Base-by-base conservation (phyloP, 2,113 vertebrate species). In the Circaetus gallicus region DNA sequence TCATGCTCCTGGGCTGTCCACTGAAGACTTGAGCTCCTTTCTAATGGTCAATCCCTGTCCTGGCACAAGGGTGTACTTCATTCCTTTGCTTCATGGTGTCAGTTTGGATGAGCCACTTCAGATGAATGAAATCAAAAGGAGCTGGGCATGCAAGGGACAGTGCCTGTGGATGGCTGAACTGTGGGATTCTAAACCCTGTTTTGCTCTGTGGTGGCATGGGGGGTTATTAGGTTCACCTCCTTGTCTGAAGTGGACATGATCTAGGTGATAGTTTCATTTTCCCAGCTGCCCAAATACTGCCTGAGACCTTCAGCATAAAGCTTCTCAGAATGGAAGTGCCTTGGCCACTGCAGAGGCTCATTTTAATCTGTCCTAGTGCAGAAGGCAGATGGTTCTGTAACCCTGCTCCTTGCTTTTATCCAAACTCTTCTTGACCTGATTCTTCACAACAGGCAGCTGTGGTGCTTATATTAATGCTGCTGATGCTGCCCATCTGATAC, bases 1-100 rank as follows among this genome's bases (percentile, higher is more conserved):
- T 55, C 15, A 4, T 29, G 10, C 2, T 26, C 9, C 31, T 49
- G 21, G 25, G 9, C 34, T 26, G 20, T 15, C 13, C 43, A 22
- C 11, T 42, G 65, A 42, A 50, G 28, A 78, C 16, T 10, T 29
- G 31, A 84, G 9, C 5, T 59, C 19, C 16, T 67, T 38, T 17
- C 13, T 22, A 34, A 28, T 20, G 16, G 24, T 38, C 21, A 56
- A 0, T 34, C 16, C 7, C 6, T 50, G 13, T 29, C 16, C 50
- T 47, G 24, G 20, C 20, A 16, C 21, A 62, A n/a, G 9, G 10
- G 2, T 5, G 1, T 10, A 5, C 22, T 45, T 73, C 3, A 10
- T 59, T 82, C 19, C 13, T 72, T 65, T 53, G 34, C 21, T n/a
- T 81, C 1, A 0, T 29, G 10, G 8, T 22, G 5, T 43, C 10